These are phyloP conservation scores for Drosophila recens DNA, from an alignment of 2,888 invertebrate species.

Conservation along the genomic window DNA sequence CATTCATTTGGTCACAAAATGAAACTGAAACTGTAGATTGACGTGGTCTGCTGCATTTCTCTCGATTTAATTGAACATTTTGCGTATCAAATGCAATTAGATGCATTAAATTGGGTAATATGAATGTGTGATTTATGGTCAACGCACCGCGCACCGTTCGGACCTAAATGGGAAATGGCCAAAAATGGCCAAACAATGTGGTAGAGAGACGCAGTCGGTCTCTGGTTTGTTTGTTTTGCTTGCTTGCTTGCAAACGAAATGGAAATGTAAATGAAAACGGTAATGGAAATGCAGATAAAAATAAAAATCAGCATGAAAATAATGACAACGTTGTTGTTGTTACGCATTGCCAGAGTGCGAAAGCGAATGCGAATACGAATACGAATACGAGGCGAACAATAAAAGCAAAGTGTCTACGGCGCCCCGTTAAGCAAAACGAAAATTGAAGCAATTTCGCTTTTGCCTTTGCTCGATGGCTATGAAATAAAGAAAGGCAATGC, in stretches of 20 bases:
- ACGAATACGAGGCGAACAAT: constrained; percentile 69
- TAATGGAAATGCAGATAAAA: constrained; percentile 81
- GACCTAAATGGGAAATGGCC: constrained; percentile 36
- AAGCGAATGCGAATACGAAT: constrained; percentile 41
- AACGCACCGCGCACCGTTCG: constrained; percentile 29
- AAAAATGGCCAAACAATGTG: constrained; percentile 25
- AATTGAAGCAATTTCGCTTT: constrained; percentile 79
- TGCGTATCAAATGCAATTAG: constrained; percentile 79
- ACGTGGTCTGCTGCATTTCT: neutral
- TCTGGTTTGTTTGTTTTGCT: neutral
- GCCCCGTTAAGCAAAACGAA: constrained; percentile 78
- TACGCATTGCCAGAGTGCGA: constrained; percentile 34
- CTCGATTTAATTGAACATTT: constrained; percentile 71
- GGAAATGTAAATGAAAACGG: constrained; percentile 67
- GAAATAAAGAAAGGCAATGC: constrained; percentile 62
- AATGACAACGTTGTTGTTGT: constrained; percentile 66
- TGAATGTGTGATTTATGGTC: constrained; percentile 73
- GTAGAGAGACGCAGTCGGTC: neutral
- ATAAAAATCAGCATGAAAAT: constrained; percentile 81
- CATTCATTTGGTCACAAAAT: constrained; percentile 14
- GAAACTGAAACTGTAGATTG: constrained; percentile 10
- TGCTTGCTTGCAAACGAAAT: constrained; percentile 2
- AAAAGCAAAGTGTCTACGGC: constrained; percentile 81
- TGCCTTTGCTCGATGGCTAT: constrained; percentile 44
- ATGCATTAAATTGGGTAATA: constrained; percentile 67